A percentile compares a stretch with the other conserved stretches of the same genome.
These are phyloP conservation scores for Trachymyrmex cornetzi DNA, from an alignment of 1,140 invertebrate species.

Conservation along the genomic window DNA sequence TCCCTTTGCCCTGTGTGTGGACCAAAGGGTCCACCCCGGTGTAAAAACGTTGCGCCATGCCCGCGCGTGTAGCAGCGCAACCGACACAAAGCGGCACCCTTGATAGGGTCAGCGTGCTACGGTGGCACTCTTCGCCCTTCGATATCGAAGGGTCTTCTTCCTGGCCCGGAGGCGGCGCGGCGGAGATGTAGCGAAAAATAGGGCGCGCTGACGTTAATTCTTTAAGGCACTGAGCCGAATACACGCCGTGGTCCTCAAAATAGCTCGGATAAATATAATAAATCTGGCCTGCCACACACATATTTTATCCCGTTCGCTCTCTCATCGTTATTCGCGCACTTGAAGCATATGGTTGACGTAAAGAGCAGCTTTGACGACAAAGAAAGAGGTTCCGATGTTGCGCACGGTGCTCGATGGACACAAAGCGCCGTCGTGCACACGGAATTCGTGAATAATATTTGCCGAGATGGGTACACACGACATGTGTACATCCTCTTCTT, in stretches of 20 bases:
- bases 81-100: constrained; percentile 47
- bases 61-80: constrained; percentile 9
- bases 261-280: constrained; percentile 60
- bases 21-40: constrained; percentile 34
- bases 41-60: constrained; percentile 55
- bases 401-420: constrained; percentile 21
- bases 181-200: constrained; percentile 42
- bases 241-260: constrained; percentile 33
- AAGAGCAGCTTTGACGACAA: constrained; percentile 52
- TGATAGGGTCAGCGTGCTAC: constrained; percentile 45
- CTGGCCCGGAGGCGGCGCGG: not conserved
- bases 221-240: constrained; percentile 55
- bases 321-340: constrained; percentile 47
- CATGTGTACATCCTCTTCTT: not conserved
- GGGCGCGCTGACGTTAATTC: constrained; percentile 53
- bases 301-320: constrained; percentile 29
- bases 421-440: constrained; percentile 39
- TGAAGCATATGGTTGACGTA: constrained; percentile 33
- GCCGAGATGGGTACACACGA: not conserved
- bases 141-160: constrained; percentile 61
- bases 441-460: constrained; percentile 56
- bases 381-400: constrained; percentile 28
- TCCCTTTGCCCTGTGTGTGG: constrained; percentile 21
- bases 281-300: constrained; percentile 29
- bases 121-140: constrained; percentile 12